These are phyloP conservation scores for Boleophthalmus pectinirostris DNA, from an alignment of 2,113 vertebrate species.

Conservation along the genomic window DNA sequence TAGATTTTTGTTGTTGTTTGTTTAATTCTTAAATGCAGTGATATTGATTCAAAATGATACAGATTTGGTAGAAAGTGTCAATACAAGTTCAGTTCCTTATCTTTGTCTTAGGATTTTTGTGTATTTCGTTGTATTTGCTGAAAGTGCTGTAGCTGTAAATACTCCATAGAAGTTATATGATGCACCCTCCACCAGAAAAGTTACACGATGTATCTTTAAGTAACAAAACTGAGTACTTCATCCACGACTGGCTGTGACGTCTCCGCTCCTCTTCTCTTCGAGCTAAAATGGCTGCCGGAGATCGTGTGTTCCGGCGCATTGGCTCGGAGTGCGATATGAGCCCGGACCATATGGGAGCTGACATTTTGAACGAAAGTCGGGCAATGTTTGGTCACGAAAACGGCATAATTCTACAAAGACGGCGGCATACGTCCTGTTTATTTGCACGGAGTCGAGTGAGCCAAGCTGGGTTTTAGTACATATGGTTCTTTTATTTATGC, in stretches of 20 bases:
- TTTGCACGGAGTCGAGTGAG: slow-evolving; percentile 21
- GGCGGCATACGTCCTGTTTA: slow-evolving; percentile 12
- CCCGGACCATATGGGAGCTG: slow-evolving; percentile 65
- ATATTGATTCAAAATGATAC: no score
- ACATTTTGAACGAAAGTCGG: slow-evolving; percentile 62
- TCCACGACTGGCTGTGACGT: slow-evolving; percentile 37
- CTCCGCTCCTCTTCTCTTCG: slow-evolving; percentile 62
- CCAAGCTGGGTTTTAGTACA: not conserved
- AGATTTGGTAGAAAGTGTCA: no score
- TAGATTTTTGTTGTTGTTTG: no score
- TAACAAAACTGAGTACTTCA: no score
- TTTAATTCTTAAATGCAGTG: no score
- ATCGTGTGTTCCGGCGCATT: slow-evolving; percentile 46
- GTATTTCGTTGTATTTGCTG: no score
- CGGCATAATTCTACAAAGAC: slow-evolving; percentile 23
- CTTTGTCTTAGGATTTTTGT: no score
- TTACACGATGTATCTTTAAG: no score
- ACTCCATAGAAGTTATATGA: no score
- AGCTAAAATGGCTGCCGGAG: slow-evolving; percentile 62
- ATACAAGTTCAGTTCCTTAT: no score
- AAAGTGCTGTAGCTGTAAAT: no score
- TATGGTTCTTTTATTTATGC: not conserved
- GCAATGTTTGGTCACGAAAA: slow-evolving; percentile 47
- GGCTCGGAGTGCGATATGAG: slow-evolving; percentile 66
- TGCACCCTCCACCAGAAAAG: no score